Base-by-base conservation (phyloP, 2,888 invertebrate species). In the Ernsta delagoae region DNA sequence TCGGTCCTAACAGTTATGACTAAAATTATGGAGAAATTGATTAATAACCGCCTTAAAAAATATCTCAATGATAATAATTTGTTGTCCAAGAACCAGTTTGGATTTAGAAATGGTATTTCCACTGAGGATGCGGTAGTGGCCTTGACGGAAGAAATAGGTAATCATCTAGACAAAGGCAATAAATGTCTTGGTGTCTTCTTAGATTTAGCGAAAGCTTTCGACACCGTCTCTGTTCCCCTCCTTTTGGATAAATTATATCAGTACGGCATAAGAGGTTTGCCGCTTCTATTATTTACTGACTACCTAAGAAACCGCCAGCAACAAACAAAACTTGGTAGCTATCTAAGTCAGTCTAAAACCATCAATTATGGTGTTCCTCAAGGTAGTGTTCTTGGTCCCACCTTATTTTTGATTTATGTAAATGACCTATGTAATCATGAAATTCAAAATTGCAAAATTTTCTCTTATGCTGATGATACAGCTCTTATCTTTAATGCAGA, bases 401-500 rank as follows among this genome's bases (percentile, higher is more conserved):
- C 65, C 4, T 54, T 69, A 16, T 71, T 69, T 16, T 8, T 53
- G 9, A 62, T 62, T 24, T 62, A 62, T 39, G 53, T 62, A 3
- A 62, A 62, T 39, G 64, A 65, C 34, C 34, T 65, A 24, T 69
- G 64, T 12, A 64, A 63, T 12, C 12, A 50, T 5, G 56, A 53
- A 34, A 12, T 70, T 24, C 5, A 45, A 63, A 69, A 64, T 59
- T 62, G 66, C 66, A 66, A 66, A 54, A 66, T 66, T 39, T 66
- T 56, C 34, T 50, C 70, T 7, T 70, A 70, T 12, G 70, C 70
- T 8, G 70, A 70, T 31, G 70, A 66, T 34, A 66, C 70, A 4
- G 70, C 70, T 7, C 50, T 70, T 8, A 70, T 66, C 39, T 66
- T 70, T 60, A 57, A 70, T 12, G 70, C 59, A 5, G 9, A 48